Evolutionary conservation across 2,888 invertebrate genomes (phyloP).

Genomic region (Noctua pronuba): DNA sequence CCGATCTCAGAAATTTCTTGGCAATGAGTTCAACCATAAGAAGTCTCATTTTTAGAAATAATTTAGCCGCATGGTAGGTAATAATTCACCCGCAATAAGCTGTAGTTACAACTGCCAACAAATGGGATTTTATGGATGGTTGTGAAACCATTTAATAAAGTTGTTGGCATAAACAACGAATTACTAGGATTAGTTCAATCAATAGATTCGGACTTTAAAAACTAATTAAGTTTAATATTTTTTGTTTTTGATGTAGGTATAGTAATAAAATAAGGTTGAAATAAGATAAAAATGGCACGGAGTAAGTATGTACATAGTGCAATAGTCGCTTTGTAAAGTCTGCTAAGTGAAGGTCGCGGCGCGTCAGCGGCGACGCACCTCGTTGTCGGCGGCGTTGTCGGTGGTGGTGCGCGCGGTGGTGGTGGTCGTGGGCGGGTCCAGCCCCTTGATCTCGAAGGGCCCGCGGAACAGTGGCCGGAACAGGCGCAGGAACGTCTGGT

Average conservation of each 20-base stretch:
- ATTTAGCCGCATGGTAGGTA: background rate
- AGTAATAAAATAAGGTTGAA: background rate
- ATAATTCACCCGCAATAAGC: background rate
- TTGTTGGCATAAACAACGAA: background rate
- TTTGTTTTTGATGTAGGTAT: background rate
- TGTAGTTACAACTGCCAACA: background rate
- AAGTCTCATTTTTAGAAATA: no score
- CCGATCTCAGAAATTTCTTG: background rate
- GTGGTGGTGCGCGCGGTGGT: conserved; percentile 67
- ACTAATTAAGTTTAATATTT: background rate
- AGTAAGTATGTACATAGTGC: background rate
- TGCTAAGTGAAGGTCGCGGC: background rate
- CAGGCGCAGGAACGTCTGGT: conserved; percentile 93
- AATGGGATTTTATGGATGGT: background rate
- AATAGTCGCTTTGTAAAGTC: background rate
- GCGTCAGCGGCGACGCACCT: conserved; percentile 75
- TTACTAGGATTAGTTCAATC: background rate
- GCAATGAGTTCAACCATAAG: background rate
- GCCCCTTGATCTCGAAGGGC: conserved; percentile 93
- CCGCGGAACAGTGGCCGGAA: conserved; percentile 94
- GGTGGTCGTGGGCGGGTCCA: conserved; percentile 90
- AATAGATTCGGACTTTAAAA: background rate
- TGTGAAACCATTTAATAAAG: background rate
- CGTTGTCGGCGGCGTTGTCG: conserved; percentile 70
- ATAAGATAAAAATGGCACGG: conserved; percentile 31